Evolutionary conservation across 2,113 vertebrate species (phyloP).

Genomic region (Progne subis): DNA sequence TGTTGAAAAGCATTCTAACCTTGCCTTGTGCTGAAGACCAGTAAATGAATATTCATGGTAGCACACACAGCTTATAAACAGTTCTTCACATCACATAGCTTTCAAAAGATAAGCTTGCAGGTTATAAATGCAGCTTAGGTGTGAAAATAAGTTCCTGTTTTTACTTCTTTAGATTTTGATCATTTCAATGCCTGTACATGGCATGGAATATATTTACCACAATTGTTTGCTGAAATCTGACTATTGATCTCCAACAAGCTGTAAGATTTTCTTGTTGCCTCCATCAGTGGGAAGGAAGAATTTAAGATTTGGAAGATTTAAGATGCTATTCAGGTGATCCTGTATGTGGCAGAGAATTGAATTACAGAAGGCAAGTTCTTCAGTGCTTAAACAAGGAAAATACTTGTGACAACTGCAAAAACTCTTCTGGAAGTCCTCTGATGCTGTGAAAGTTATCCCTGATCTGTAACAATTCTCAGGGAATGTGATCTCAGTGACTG

Average conservation of each 20-base stretch:
- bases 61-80: not conserved
- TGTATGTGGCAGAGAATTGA: not conserved
- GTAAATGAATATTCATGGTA: slow-evolving; percentile 8
- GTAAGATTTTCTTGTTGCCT: not conserved
- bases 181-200: not conserved
- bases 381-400: not conserved
- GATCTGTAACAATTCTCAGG: not conserved
- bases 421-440: not conserved
- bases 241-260: not conserved
- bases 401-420: not conserved
- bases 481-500: not conserved
- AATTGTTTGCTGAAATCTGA: not conserved
- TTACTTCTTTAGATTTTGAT: slow-evolving; percentile 17
- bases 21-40: not conserved
- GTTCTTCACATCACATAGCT: not conserved
- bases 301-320: not conserved
- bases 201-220: not conserved
- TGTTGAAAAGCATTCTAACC: slow-evolving; percentile 2
- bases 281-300: not conserved
- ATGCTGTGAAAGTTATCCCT: not conserved
- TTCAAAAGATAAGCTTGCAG: not conserved
- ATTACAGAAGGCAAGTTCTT: not conserved
- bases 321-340: not conserved
- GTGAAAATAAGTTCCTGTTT: not conserved
- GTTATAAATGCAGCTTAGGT: not conserved